phyloP scores from a whole-genome alignment of 2,113 vertebrate species.

The Gambusia holbrooki region DNA sequence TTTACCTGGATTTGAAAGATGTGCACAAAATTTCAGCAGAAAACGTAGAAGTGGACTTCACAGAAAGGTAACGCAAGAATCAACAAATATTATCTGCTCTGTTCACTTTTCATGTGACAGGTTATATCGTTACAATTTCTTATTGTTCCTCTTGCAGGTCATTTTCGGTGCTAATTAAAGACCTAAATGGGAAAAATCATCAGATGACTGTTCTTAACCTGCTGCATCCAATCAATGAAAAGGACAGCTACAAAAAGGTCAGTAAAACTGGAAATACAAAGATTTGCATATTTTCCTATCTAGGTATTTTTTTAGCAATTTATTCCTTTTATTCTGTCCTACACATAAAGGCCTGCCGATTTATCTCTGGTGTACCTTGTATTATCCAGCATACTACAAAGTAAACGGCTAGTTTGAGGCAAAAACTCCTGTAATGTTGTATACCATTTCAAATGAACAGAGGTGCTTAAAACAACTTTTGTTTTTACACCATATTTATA shows the following conservation, averaged over 20 bases:
- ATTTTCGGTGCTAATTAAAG: slow-evolving; percentile 91
- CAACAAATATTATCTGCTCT: not conserved
- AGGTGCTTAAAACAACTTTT: not conserved
- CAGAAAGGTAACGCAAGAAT: slow-evolving; percentile 84
- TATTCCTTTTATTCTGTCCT: not conserved
- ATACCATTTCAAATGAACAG: not conserved
- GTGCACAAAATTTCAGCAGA: slow-evolving; percentile 90
- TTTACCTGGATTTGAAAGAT: slow-evolving; percentile 91
- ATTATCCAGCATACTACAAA: not conserved
- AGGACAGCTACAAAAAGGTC: slow-evolving; percentile 92
- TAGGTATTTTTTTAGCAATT: not conserved
- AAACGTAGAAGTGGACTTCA: slow-evolving; percentile 89
- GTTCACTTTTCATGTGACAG: not conserved
- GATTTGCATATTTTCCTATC: not conserved
- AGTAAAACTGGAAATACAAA: not conserved
- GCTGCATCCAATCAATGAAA: slow-evolving; percentile 86
- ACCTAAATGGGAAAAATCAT: slow-evolving; percentile 92
- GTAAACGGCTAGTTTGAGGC: not conserved
- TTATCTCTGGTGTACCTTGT: not conserved
- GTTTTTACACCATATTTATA: not conserved
- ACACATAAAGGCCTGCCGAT: not conserved
- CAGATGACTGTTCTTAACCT: slow-evolving; percentile 93
- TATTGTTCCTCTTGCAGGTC: slow-evolving; percentile 78
- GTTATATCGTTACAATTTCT: not conserved
- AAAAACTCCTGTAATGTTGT: not conserved